These are phyloP conservation scores for Acanthurus tractus DNA, from an alignment of 2,797 vertebrate genomes.

Conservation along the genomic window DNA sequence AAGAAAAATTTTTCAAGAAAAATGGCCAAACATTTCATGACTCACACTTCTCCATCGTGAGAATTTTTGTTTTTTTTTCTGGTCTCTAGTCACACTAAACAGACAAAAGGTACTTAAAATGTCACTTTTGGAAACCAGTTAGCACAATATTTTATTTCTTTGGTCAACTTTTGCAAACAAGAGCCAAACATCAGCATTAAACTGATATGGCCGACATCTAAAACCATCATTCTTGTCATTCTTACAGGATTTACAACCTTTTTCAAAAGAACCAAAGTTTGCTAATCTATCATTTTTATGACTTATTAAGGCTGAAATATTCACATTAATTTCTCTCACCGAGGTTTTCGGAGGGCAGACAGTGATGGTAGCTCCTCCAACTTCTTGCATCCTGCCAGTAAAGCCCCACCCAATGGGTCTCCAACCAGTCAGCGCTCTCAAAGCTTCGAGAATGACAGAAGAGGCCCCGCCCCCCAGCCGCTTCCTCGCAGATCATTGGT, in stretches of 20 bases:
- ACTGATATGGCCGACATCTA: too few species aligned
- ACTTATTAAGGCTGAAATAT: too few species aligned
- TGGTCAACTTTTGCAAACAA: too few species aligned
- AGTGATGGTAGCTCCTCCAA: slow-evolving; percentile 65
- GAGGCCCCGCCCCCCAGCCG: slow-evolving; percentile 79
- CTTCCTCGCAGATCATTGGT: slow-evolving; percentile 83
- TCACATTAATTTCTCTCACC: neutral
- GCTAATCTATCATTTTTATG: too few species aligned
- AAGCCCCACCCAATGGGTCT: slow-evolving; percentile 65
- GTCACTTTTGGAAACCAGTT: neutral
- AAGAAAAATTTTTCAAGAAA: neutral
- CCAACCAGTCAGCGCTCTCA: slow-evolving; percentile 76
- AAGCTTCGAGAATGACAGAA: slow-evolving; percentile 77
- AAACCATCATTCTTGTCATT: too few species aligned
- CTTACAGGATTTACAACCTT: too few species aligned
- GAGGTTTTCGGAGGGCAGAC: slow-evolving; percentile 72
- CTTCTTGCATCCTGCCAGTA: slow-evolving; percentile 39
- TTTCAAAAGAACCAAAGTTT: too few species aligned
- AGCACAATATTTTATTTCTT: too few species aligned
- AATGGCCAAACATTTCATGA: neutral
- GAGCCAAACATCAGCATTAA: too few species aligned
- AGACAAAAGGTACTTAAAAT: neutral
- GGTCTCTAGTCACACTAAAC: neutral
- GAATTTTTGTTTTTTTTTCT: too few species aligned
- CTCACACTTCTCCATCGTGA: neutral